Base-by-base conservation (phyloP, 1,140 invertebrate species). In the Drosophila bifasciata region DNA sequence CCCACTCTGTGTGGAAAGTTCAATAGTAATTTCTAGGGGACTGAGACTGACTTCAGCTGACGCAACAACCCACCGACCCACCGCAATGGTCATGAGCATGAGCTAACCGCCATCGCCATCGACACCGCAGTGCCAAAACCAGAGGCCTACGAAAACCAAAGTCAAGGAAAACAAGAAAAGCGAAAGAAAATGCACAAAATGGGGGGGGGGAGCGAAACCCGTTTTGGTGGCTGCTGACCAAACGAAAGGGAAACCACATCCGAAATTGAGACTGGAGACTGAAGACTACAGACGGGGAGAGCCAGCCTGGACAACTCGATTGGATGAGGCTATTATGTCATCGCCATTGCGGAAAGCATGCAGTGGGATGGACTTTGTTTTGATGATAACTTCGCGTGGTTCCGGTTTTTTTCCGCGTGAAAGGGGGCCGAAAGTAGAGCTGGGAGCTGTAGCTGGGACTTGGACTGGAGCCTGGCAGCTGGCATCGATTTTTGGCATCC, bases 271-370 rank as follows among this genome's bases (percentile, higher is more conserved):
- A 49, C 5, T 28, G 9, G 21, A 8, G 17, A 44, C 15, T 15
- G 17, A 43, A 25, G 16, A 66, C 41, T 7, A 2, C 8, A 13
- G 25, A 45, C 15, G 43, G 4, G 11, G 32, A 25, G 41, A 15
- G 67, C 40, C 74, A 15, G 67, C 40, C 74, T 50, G 63, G 58
- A 57, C 58, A 52, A 64, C 46, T 49, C 25, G 36, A 53, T 68
- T 45, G 43, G 60, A 64, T 50, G 79, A 48, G 70, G 48, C 63
- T 61, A 88, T 88, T 88, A 88, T 88, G 84, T 88, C 84, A 88
- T 76, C 21, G 53, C 36, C 48, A 60, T 52, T 48, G 70, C 76
- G 81, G 77, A 86, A 86, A 80, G 70, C 53, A 21, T 3, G 19
- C 19, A 44, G 66, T 49, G 55, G 48, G 59, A 62, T 53, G 66